These are phyloP conservation scores for Merops nubicus DNA, from an alignment of 2,113 vertebrate species.

Conservation along the genomic window DNA sequence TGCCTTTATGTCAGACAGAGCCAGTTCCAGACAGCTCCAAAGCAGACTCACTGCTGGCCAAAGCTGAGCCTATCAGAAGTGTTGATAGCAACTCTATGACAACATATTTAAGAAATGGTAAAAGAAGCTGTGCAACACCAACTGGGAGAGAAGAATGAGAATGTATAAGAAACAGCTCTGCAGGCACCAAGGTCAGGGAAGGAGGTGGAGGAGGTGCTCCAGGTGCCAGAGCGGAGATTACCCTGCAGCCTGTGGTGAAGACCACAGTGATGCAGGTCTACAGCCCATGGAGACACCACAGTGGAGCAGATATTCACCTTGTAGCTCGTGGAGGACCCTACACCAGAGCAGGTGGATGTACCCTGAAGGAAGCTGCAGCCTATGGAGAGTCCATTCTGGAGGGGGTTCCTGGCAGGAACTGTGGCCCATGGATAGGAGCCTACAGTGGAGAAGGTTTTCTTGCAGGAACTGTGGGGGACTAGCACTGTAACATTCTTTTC, in stretches of 20 bases:
- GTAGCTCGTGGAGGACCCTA: neutral
- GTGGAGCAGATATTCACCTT: neutral
- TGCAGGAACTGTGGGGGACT: neutral
- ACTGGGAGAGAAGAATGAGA: neutral
- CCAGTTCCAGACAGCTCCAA: neutral
- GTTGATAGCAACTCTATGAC: neutral
- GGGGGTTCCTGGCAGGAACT: neutral
- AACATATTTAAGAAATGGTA: neutral
- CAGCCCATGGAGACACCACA: neutral
- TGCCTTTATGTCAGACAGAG: neutral
- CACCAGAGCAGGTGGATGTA: neutral
- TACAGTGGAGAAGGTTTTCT: neutral
- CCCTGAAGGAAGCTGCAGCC: neutral
- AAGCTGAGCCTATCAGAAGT: neutral
- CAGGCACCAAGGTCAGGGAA: neutral
- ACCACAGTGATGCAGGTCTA: neutral
- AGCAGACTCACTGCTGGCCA: neutral
- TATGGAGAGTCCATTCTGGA: accelerated
- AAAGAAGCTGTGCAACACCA: neutral
- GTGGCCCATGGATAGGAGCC: neutral
- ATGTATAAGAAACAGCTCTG: neutral
- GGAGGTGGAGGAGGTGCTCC: neutral
- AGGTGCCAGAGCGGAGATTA: neutral
- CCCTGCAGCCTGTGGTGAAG: accelerated
- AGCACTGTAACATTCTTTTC: neutral